Base-by-base conservation (phyloP, 2,113 vertebrate species). In the Nyctereutes procyonoides region DNA sequence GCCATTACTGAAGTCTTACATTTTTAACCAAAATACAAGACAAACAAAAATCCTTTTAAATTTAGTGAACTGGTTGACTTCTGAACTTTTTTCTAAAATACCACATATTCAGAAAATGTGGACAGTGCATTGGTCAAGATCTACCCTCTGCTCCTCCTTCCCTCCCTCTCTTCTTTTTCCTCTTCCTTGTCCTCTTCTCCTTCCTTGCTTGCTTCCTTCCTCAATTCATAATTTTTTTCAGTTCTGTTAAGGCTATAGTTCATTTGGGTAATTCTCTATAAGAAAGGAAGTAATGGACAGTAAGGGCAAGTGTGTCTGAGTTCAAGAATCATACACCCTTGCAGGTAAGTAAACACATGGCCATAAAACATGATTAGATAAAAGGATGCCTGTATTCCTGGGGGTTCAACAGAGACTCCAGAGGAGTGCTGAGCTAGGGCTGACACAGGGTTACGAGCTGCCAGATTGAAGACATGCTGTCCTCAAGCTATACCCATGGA, bases 381-480 rank as follows among this genome's bases (percentile, higher is more conserved):
- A 1, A 55, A 8, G 2, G 10, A 8, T 0, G 2, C 3, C 43
- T 24, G 1, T 14, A 4, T 1, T 56, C 24, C 17, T 20, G 10
- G 13, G 8, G 1, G 5, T 35, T 82, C 56, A 56, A 3, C 48
- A 20, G 65, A 51, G 56, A 43, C 51, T 58, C 53, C 22, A 13
- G 13, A 28, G 22, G 9, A 11, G 9, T 28, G 30, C 1, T 43
- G 56, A 30, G 26, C 22, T 62, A 56, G 43, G 60, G 26, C 1
- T 20, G 60, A 67, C 67, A 53, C 6, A 15, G 9, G 5, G 9
- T 7, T 90, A 6, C n/a, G 24, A 80, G 30, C 13, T 43, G 58
- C 7, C 43, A 60, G 3, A n/a, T 12, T 28, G 58, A 90, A 67
- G 76, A 60, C 3, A 4, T 5, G 9, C 43, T 56, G 63, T 28